These are phyloP conservation scores for Callimorpha dominula DNA, from an alignment of 2,888 invertebrate species.

Conservation along the genomic window DNA sequence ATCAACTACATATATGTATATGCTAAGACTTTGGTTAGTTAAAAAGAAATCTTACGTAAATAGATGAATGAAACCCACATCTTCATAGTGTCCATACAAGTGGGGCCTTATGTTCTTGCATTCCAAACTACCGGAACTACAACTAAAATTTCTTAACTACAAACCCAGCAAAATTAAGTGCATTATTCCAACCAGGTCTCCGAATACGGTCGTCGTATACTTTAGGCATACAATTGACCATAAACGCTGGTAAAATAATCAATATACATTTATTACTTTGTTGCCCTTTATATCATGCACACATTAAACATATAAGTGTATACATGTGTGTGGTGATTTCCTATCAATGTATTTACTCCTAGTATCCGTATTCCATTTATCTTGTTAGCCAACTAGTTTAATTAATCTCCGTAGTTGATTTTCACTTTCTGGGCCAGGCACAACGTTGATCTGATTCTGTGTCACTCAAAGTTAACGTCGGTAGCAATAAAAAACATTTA, in stretches of 20 bases:
- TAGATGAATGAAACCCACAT: no score
- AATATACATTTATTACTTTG: neutral
- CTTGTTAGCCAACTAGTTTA: conserved; percentile 11
- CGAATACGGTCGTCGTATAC: neutral
- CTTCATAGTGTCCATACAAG: no score
- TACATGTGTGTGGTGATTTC: conserved; percentile 10
- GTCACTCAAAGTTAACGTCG: conserved; percentile 39
- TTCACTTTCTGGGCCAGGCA: conserved; percentile 18
- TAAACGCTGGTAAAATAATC: neutral
- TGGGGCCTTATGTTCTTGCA: no score
- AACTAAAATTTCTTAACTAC: no score
- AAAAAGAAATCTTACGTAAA: no score
- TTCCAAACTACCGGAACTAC: no score
- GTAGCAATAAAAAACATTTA: conserved; percentile 40
- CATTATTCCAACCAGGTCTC: neutral
- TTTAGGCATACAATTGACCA: neutral
- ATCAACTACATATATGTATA: no score
- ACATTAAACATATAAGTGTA: neutral
- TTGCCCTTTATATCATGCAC: conserved; percentile 1
- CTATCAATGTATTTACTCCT: conserved; percentile 5
- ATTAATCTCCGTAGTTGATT: conserved; percentile 21
- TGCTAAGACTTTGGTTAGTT: no score
- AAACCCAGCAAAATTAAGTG: neutral
- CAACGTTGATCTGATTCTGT: conserved; percentile 40
- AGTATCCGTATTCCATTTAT: conserved; percentile 22